Evolutionary conservation across 1,140 invertebrate species (phyloP).

Genomic region (Propsilocerus akamusi): DNA sequence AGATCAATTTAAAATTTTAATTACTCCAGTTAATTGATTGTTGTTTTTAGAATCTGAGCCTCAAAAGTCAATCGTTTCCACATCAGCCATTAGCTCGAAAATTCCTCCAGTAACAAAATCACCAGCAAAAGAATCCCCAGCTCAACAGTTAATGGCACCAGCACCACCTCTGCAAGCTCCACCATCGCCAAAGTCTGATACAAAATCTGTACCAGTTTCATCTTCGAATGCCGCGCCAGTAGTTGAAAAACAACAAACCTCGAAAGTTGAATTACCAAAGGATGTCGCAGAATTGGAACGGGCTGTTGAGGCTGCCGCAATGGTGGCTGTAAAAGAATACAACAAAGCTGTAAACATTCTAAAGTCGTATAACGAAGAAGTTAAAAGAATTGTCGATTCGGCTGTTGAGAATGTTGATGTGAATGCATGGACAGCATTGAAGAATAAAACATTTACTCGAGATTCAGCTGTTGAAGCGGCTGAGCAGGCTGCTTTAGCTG

Average conservation of each 20-base stretch:
- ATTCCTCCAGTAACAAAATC: neutral
- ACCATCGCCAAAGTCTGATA: neutral
- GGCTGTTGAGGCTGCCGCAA: conserved; percentile 28
- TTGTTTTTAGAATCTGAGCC: no score
- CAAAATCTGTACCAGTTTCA: neutral
- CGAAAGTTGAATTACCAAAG: conserved; percentile 17
- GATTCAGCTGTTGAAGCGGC: conserved; percentile 28
- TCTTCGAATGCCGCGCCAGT: neutral
- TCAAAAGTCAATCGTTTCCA: conserved; percentile 5
- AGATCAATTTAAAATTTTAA: no score
- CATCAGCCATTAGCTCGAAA: neutral
- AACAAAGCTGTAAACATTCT: conserved; percentile 30
- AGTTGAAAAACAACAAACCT: neutral
- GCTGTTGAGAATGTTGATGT: conserved; percentile 31
- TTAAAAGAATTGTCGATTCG: conserved; percentile 36
- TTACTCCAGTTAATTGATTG: no score
- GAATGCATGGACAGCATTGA: conserved; percentile 35
- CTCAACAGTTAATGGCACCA: neutral
- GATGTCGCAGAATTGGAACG: conserved; percentile 33
- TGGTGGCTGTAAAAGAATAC: conserved; percentile 33
- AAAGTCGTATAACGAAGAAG: conserved; percentile 33
- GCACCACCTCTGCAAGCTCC: neutral
- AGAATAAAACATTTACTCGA: conserved; percentile 31
- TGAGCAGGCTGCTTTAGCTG: conserved; percentile 25
- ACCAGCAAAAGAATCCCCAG: neutral